Percentiles rank a stretch among this genome's conserved stretches.
These are phyloP conservation scores for Tamias sibiricus DNA, from an alignment of 2,113 vertebrate genomes.

Conservation along the genomic window DNA sequence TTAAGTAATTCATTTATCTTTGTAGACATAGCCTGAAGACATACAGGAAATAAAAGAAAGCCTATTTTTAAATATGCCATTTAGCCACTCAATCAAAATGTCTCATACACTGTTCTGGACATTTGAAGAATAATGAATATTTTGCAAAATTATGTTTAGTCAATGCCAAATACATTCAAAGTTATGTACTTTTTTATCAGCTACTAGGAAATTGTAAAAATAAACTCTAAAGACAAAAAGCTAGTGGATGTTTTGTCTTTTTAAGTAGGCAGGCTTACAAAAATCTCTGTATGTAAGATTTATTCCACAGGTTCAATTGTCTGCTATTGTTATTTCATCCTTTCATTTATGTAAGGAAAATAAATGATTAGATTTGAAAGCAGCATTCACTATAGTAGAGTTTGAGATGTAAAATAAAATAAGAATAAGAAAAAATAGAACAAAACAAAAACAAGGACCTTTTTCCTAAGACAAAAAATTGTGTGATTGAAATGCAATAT, in stretches of 20 bases:
- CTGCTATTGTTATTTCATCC: not conserved
- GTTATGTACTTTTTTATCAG: not conserved
- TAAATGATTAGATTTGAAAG: not conserved
- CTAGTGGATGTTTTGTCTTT: not conserved
- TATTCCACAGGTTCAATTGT: not conserved
- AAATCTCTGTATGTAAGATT: not conserved
- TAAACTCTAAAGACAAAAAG: not conserved
- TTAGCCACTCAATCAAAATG: not conserved
- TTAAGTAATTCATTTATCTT: not conserved
- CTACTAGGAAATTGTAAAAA: not conserved
- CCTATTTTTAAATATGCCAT: not conserved
- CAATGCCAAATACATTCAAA: not conserved
- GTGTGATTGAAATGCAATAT: not conserved
- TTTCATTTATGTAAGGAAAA: not conserved
- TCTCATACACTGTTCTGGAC: not conserved
- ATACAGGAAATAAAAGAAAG: not conserved
- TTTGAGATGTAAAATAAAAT: not conserved
- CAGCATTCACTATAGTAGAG: not conserved
- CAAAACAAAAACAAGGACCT: not conserved
- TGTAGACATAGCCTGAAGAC: not conserved
- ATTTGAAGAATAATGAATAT: not conserved
- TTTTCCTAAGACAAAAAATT: not conserved
- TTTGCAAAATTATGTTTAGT: not conserved
- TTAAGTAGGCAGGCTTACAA: not conserved
- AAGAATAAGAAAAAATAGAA: not conserved